Evolutionary conservation across 2,888 invertebrate species (phyloP), one percentile per base, ranked within the genome.

Genomic region (Trichopria drosophilae): DNA sequence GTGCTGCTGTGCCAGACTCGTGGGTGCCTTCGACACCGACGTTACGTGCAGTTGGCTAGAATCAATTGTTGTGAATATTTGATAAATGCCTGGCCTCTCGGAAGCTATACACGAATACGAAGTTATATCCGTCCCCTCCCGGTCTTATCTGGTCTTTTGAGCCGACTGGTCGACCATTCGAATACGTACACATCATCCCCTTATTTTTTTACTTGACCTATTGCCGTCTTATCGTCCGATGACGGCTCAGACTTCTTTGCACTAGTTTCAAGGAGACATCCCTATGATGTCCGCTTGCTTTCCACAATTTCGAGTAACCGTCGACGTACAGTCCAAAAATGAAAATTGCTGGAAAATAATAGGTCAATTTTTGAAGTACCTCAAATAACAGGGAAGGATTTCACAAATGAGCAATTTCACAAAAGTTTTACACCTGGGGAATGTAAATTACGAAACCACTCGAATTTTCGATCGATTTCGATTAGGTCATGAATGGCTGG

Each of bases 111-210:
- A 55, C 55, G 53, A 54, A 53, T 51, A 44, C 52, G 53, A 53
- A 48, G 58, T 62, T 66, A 68, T 68, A 67, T 67, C 59, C 56
- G 61, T 63, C 58, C 55, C 55, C 35, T 45, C 32, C 47, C 45
- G 13, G 52, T 52, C 49, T 58, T 58, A 61, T 60, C 53, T 51
- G 52, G 42, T 57, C 57, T 62, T 59, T 56, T 58, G n/a, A n/a
- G n/a, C n/a, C n/a, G n/a, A 51, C 50, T 42, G 59, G 48, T 60
- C 51, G 57, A 53, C 69, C 69, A 70, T 55, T 69, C 57, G 62
- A 63, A 63, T 64, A 64, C 50, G 66, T 65, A 69, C 69, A 70
- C 70, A 70, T 70, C 68, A 69, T 64, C 57, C 40, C 35, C 47
- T 46, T 47, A 45, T 40, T 29, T 12, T 29, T 19, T 29, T 10